Evolutionary conservation across 2,888 invertebrate genomes (phyloP).

Genomic region (Tanytarsus gracilentus): DNA sequence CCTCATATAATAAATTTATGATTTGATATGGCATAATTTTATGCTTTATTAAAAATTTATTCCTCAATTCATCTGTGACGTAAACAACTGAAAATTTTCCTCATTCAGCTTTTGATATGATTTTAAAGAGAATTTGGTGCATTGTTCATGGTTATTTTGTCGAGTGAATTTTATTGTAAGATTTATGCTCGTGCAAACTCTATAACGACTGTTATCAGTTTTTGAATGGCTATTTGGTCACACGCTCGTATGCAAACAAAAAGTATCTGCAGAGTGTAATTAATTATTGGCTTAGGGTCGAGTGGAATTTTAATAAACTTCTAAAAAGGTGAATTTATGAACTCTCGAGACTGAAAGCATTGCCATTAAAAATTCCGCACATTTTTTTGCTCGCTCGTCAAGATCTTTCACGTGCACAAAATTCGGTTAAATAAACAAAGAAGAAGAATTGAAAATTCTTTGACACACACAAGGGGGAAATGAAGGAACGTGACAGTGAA

Average conservation of each 20-base stretch:
- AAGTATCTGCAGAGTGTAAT: too few species aligned
- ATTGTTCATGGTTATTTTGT: too few species aligned
- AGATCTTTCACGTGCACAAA: neutral
- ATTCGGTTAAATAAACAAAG: too few species aligned
- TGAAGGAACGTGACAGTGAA: neutral
- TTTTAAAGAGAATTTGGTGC: too few species aligned
- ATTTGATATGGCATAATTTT: slow-evolving; percentile 28
- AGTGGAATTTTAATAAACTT: slow-evolving; percentile 4
- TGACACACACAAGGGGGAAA: neutral
- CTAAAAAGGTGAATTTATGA: neutral
- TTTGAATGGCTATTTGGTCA: too few species aligned
- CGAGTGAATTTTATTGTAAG: too few species aligned
- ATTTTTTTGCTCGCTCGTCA: neutral
- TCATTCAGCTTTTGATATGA: too few species aligned
- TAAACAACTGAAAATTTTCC: neutral
- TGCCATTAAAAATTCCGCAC: neutral
- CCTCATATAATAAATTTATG: slow-evolving; percentile 5
- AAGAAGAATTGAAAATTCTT: too few species aligned
- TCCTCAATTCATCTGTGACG: slow-evolving; percentile 7
- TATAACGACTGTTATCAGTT: too few species aligned
- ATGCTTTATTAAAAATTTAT: slow-evolving; percentile 25
- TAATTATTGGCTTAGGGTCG: slow-evolving; percentile 13
- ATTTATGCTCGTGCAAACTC: too few species aligned
- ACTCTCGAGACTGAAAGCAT: too few species aligned
- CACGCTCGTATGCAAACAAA: too few species aligned